phyloP scores from a whole-genome alignment of 2,797 vertebrate genomes.

The Nannoperca obscura region DNA sequence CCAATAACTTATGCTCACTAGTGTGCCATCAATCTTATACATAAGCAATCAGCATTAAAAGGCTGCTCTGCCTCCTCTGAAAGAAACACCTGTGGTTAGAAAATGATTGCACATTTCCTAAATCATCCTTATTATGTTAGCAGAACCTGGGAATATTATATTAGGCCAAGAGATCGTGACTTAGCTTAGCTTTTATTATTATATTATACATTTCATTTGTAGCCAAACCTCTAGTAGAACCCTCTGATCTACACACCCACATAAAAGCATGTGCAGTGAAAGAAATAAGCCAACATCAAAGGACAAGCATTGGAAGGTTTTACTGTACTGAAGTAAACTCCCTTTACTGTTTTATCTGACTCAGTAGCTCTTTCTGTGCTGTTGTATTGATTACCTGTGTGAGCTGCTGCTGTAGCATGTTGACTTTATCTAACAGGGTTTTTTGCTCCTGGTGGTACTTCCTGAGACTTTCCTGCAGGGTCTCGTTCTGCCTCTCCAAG shows the following conservation, averaged over 20 bases:
- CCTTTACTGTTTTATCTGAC: background rate
- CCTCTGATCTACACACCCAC: background rate
- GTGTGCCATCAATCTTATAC: background rate
- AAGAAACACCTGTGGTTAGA: constrained; percentile 7
- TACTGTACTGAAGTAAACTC: too few species aligned
- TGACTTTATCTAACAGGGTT: constrained; percentile 90
- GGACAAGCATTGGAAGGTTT: background rate
- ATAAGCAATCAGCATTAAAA: background rate
- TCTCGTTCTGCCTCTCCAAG: constrained; percentile 92
- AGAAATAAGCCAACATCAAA: background rate
- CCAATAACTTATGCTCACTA: background rate
- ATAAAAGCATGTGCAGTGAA: background rate
- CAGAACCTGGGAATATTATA: background rate
- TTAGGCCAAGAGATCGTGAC: background rate
- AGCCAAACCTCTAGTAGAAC: background rate
- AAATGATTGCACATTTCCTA: background rate
- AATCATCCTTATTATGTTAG: background rate
- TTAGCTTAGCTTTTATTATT: background rate
- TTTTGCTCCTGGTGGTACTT: constrained; percentile 93
- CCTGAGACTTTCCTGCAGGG: constrained; percentile 89
- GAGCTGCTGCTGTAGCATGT: constrained; percentile 91
- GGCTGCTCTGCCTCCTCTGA: background rate
- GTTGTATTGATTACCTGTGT: constrained; percentile 85
- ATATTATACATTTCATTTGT: background rate
- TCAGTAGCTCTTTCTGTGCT: background rate